These are phyloP conservation scores for Oegoconia quadripuncta DNA, from an alignment of 2,888 invertebrate species.

Conservation along the genomic window DNA sequence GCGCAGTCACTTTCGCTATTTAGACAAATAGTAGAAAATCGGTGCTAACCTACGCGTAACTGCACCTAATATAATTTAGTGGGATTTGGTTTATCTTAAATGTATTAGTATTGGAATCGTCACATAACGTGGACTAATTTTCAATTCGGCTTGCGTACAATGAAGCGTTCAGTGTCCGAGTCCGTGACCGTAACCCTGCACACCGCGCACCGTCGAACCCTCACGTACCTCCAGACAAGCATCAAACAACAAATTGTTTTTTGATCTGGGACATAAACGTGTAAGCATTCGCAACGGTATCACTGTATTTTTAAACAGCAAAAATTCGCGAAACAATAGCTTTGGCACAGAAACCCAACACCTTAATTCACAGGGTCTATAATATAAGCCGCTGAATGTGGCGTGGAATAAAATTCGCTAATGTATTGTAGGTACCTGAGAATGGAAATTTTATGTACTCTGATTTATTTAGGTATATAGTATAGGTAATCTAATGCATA, in stretches of 20 bases:
- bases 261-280: slow-evolving; percentile 64
- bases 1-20: no score
- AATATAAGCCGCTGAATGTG: slow-evolving; percentile 22
- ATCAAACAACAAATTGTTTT: slow-evolving; percentile 61
- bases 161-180: slow-evolving; percentile 49
- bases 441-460: no score
- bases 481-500: no score
- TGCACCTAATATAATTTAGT: no score
- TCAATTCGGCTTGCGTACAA: slow-evolving; percentile 42
- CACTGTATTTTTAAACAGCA: slow-evolving; percentile 41
- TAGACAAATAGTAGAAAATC: no score
- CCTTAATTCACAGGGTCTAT: slow-evolving; percentile 32
- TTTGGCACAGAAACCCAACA: slow-evolving; percentile 51
- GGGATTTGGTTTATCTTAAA: no score
- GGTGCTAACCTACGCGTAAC: no score
- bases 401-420: slow-evolving; percentile 31
- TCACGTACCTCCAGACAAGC: slow-evolving; percentile 58
- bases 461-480: no score
- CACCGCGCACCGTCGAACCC: slow-evolving; percentile 46
- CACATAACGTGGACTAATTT: slow-evolving; percentile 23
- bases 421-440: no score
- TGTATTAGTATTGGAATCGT: no score
- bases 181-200: slow-evolving; percentile 56
- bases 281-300: slow-evolving; percentile 51
- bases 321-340: slow-evolving; percentile 53